These are phyloP conservation scores for Hemibagrus guttatus DNA, from an alignment of 2,797 vertebrate species.

Conservation along the genomic window DNA sequence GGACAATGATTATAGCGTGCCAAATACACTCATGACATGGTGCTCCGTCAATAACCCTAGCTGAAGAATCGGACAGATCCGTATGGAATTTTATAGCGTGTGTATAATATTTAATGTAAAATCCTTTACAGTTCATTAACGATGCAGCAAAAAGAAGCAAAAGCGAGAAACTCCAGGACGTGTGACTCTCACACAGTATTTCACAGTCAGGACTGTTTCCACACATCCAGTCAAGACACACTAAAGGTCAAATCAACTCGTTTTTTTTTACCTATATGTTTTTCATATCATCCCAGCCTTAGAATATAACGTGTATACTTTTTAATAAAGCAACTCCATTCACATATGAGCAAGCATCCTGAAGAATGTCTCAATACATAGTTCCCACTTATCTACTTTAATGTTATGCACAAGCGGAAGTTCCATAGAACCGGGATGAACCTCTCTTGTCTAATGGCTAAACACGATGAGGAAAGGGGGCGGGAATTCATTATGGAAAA, in stretches of 20 bases:
- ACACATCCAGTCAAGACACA: neutral
- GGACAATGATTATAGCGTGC: neutral
- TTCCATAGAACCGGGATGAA: neutral
- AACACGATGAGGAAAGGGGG: neutral
- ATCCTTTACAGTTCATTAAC: neutral
- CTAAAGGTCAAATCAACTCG: neutral
- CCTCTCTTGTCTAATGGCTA: neutral
- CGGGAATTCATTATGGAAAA: neutral
- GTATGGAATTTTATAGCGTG: neutral
- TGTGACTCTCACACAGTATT: neutral
- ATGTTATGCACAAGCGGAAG: neutral
- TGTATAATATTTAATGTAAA: slow-evolving; percentile 14
- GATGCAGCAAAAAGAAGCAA: neutral
- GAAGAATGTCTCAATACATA: neutral
- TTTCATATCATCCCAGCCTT: neutral
- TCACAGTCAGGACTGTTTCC: neutral
- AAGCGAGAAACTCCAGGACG: neutral
- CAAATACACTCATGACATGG: slow-evolving; percentile 5
- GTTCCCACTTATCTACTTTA: too few relatives aligned
- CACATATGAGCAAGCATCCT: neutral
- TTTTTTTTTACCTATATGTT: neutral
- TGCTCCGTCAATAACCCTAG: neutral
- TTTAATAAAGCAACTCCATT: slow-evolving; percentile 8
- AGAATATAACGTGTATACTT: neutral
- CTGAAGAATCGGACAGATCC: slow-evolving; percentile 9